Conservation (phyloP, 2,797 vertebrate species). For the Danio albolineatus region DNA sequence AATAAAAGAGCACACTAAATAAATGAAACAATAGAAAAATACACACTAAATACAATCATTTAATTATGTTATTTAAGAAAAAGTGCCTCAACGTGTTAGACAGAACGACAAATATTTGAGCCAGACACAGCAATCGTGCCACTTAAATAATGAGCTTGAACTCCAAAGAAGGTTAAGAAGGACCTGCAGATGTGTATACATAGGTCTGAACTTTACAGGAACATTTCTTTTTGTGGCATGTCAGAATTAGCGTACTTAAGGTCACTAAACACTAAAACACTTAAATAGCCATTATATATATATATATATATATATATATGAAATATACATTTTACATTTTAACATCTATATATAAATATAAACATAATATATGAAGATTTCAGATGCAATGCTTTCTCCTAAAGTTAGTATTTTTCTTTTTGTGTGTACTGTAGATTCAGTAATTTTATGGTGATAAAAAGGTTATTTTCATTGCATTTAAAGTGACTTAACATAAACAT, state of each 20-base stretch:
- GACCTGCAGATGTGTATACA: conserved; percentile 40
- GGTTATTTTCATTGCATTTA: too few relatives aligned
- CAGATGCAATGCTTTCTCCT: too few relatives aligned
- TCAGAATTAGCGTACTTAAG: conserved; percentile 20
- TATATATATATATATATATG: too few relatives aligned
- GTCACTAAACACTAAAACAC: background rate
- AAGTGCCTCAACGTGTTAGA: background rate
- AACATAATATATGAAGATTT: too few relatives aligned
- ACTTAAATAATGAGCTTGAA: conserved; percentile 33
- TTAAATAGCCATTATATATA: background rate
- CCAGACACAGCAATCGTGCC: background rate
- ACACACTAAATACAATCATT: background rate
- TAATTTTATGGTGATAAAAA: too few relatives aligned
- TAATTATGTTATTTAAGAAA: background rate
- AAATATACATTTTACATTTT: too few relatives aligned
- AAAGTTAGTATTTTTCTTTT: too few relatives aligned
- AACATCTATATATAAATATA: too few relatives aligned
- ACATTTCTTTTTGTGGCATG: conserved; percentile 31
- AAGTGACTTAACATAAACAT: too few relatives aligned
- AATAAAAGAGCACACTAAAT: background rate
- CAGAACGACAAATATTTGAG: conserved; percentile 9
- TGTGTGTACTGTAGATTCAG: too few relatives aligned
- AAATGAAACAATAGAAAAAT: background rate
- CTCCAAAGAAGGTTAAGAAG: conserved; percentile 47
- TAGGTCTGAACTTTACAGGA: conserved; percentile 12